These are phyloP conservation scores for Boloria euphrosyne DNA, from an alignment of 2,888 invertebrate species.

Conservation along the genomic window DNA sequence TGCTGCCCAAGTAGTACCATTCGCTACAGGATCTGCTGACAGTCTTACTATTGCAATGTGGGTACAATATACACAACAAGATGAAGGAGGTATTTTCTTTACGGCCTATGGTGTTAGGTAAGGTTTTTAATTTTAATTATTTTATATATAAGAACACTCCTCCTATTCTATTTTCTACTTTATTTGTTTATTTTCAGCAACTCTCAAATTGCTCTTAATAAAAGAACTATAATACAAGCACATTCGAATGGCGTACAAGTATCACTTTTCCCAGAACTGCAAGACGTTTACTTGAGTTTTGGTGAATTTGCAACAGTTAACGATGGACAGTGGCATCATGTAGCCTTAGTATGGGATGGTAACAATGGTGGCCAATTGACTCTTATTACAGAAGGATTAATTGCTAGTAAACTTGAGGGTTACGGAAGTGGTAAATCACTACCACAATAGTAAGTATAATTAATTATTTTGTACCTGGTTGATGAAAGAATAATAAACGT, in stretches of 20 bases:
- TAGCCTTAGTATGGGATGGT: constrained; percentile 97
- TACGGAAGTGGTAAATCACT: constrained; percentile 92
- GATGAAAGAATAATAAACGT: neutral
- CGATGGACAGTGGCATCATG: constrained; percentile 98
- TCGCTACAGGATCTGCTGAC: constrained; percentile 88
- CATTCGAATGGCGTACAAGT: constrained; percentile 97
- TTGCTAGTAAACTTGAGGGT: constrained; percentile 95
- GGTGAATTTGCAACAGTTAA: constrained; percentile 96
- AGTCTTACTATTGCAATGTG: constrained; percentile 96
- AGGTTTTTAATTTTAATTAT: constrained; percentile 14
- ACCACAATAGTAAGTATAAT: constrained; percentile 88
- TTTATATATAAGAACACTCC: neutral
- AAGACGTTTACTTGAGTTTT: constrained; percentile 95
- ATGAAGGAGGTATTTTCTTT: constrained; percentile 96
- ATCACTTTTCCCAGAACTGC: constrained; percentile 92
- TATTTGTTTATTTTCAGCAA: constrained; percentile 81
- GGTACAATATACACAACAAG: constrained; percentile 96
- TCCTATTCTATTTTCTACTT: neutral
- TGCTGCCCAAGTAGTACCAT: constrained; percentile 96
- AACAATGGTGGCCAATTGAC: constrained; percentile 92
- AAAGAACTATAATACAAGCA: constrained; percentile 93
- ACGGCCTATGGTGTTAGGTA: constrained; percentile 95
- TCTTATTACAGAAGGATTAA: constrained; percentile 96
- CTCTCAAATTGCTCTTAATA: constrained; percentile 88
- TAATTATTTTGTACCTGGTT: neutral